Conservation (phyloP, 1,140 invertebrate species). For the Brachionus manjavacas region DNA sequence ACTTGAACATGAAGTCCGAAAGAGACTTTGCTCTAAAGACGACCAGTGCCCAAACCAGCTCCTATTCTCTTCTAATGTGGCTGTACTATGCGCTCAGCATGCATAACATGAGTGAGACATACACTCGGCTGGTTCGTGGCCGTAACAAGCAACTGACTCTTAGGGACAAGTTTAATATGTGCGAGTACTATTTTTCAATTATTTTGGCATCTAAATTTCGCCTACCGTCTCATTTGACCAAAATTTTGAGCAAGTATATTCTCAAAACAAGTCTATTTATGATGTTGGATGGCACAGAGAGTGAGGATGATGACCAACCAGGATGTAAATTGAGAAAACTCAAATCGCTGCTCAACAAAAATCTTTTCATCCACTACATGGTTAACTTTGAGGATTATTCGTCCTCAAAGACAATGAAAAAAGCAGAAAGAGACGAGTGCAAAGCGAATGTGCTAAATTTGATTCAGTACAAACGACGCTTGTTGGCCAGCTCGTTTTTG, state of each 20-base stretch:
- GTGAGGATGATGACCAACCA: not conserved
- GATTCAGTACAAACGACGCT: conserved; percentile 8
- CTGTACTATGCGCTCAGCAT: conserved; percentile 23
- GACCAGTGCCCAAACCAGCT: not conserved
- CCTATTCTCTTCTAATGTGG: conserved; percentile 8
- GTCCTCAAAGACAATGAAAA: not conserved
- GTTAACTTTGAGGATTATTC: conserved; percentile 15
- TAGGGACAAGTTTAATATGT: not conserved
- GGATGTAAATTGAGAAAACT: not conserved
- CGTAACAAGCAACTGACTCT: not conserved
- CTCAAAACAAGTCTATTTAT: not conserved
- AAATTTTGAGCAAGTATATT: conserved; percentile 11
- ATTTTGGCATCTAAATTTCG: not conserved
- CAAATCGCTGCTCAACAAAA: not conserved
- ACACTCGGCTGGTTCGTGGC: not conserved
- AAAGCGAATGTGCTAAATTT: not conserved
- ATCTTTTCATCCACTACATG: not conserved
- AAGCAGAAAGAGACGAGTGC: not conserved
- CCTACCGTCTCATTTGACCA: not conserved
- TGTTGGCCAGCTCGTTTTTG: conserved; percentile 13
- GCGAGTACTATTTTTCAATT: conserved; percentile 12
- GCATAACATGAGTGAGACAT: conserved; percentile 7
- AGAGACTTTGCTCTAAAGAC: not conserved
- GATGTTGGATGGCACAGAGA: not conserved
- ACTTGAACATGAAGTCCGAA: conserved; percentile 22